Evolutionary conservation across 2,113 vertebrate species (phyloP).

Genomic region (Passer montanus): DNA sequence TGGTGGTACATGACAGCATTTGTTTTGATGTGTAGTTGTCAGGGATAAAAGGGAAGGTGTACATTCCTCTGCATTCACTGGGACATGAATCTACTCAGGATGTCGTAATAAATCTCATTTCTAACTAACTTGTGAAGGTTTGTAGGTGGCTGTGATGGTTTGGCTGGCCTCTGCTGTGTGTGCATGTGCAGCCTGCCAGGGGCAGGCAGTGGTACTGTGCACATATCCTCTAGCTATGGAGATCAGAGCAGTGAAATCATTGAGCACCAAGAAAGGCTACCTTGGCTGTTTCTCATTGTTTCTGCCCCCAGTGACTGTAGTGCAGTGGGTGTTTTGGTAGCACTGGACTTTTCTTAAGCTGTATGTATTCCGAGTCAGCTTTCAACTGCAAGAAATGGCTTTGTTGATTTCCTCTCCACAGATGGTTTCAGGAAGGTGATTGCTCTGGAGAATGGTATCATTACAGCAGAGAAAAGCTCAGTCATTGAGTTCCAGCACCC

Average conservation of each 20-base stretch:
- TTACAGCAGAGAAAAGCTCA: slow-evolving; percentile 42
- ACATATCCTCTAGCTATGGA: not conserved
- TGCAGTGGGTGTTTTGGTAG: not conserved
- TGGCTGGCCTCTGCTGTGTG: not conserved
- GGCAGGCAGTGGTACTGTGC: not conserved
- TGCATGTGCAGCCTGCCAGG: not conserved
- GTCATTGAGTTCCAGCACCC: slow-evolving; percentile 74
- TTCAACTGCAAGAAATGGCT: not conserved
- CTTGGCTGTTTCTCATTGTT: not conserved
- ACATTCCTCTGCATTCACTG: not conserved
- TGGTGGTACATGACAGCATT: not conserved
- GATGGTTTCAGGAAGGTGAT: slow-evolving; percentile 78
- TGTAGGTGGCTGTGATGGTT: not conserved
- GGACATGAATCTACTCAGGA: not conserved
- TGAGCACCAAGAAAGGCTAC: not conserved
- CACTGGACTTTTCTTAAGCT: not conserved
- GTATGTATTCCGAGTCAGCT: not conserved
- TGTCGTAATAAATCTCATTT: not conserved
- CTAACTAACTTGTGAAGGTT: not conserved
- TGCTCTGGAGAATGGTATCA: slow-evolving; percentile 56
- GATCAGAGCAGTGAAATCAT: not conserved
- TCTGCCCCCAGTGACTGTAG: not conserved
- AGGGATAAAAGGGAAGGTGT: not conserved
- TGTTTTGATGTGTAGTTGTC: not conserved
- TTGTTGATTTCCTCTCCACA: not conserved